Evolutionary conservation across 2,797 vertebrate genomes (phyloP), one percentile per base, ranked within the genome.

Genomic region (Pantherophis vulpinus): DNA sequence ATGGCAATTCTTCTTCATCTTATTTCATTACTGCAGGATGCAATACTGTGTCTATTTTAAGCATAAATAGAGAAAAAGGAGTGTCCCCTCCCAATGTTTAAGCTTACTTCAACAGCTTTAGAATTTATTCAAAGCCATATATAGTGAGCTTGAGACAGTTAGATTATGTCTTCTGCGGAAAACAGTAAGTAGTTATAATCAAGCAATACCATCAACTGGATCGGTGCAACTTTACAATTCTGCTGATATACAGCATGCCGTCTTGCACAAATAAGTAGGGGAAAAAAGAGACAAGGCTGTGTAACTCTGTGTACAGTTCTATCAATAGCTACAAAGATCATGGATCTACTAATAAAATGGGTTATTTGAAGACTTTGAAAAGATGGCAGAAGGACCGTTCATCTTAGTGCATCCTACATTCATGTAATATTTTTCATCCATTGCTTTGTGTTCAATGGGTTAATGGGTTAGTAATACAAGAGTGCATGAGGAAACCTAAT

Each of bases 41-140:
- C 91, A 55, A 10, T 55, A n/a, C 25, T 86, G 2, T 7, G 93
- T 93, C 23, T 60, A 11, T 89, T 94, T 86, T 92, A 83, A 95
- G 93, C 14, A 29, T 86, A 93, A 79, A 29, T 27, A 92, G 14
- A 25, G 94, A 93, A 61, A 90, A 94, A 12, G 70, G 32, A 79
- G 13, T 14, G 1, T 91, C 90, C 27, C 16, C 12, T 37, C n/a
- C 27, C 86, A 87, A 54, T 87, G 20, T 63, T 90, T n/a, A 89
- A 63, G 58, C 0, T 88, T 51, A 51, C 32, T 74, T 88, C 20
- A 12, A 86, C 4, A 95, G 79, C 2, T 63, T 92, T 86, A 90
- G 25, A 92, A 89, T 79, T 60, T 25, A 56, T 23, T 13, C 88
- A 88, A n/a, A 55, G 83, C 54, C 74, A 13, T 86, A 32, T 56